Evolutionary conservation across 2,888 invertebrate genomes (phyloP).

Genomic region (Lasioglossum malachurum): DNA sequence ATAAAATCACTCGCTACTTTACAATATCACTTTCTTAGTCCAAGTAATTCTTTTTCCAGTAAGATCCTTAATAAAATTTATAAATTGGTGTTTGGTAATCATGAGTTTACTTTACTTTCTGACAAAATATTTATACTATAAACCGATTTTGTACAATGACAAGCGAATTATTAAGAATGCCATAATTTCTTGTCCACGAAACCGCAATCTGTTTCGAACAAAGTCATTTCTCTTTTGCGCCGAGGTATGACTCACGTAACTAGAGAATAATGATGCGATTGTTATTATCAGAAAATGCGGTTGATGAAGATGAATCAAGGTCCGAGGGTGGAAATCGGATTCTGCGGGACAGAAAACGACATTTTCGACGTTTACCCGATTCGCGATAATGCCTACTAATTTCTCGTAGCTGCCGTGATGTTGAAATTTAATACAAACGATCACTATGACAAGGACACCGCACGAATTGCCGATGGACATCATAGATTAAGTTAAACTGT

Average conservation of each 20-base stretch:
- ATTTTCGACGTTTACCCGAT: constrained; percentile 35
- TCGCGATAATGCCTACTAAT: constrained; percentile 31
- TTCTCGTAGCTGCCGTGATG: neutral
- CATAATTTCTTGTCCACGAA: constrained; percentile 26
- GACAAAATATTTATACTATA: neutral
- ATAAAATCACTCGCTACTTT: neutral
- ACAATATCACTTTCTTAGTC: neutral
- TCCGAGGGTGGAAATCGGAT: constrained; percentile 12
- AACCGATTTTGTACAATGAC: neutral
- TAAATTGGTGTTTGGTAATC: neutral
- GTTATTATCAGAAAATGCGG: constrained; percentile 44
- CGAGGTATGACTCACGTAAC: constrained; percentile 54
- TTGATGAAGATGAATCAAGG: constrained; percentile 50
- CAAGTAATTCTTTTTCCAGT: neutral
- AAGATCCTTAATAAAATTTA: neutral
- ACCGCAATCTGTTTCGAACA: constrained; percentile 37
- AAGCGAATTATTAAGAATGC: constrained; percentile 39
- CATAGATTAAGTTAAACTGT: neutral
- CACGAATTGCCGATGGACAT: neutral
- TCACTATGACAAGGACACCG: constrained; percentile 5
- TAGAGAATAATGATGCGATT: constrained; percentile 44
- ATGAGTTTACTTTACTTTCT: neutral
- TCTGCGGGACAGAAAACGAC: constrained; percentile 31
- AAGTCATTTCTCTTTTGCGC: constrained; percentile 43
- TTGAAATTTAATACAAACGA: constrained; percentile 25